A percentile compares a stretch with the other conserved stretches of the same genome.
phyloP scores from a whole-genome alignment of 1,140 invertebrate species.

The Contarinia nasturtii region DNA sequence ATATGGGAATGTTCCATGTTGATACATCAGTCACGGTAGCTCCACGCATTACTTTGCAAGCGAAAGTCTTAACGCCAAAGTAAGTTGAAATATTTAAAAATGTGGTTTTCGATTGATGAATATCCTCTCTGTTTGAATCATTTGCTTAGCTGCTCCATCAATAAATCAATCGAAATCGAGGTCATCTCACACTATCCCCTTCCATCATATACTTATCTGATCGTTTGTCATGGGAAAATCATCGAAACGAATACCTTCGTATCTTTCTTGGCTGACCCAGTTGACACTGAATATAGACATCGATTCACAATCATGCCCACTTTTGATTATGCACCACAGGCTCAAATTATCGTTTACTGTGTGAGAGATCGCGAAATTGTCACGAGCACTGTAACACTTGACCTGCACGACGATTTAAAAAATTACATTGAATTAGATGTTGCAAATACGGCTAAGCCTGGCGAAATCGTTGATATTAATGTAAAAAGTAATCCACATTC shows the following conservation, averaged over 20 bases:
- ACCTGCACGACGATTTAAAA: conserved; percentile 52
- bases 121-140: too few species aligned
- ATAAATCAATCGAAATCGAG: neutral
- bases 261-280: neutral
- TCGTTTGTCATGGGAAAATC: neutral
- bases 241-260: neutral
- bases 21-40: too few species aligned
- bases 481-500: conserved; percentile 66
- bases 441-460: conserved; percentile 27
- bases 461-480: conserved; percentile 45
- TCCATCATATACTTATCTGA: neutral
- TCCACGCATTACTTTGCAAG: too few species aligned
- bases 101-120: too few species aligned
- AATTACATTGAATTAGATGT: conserved; percentile 30
- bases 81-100: too few species aligned
- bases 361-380: conserved; percentile 53
- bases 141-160: neutral
- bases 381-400: conserved; percentile 56
- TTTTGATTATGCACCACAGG: conserved; percentile 61
- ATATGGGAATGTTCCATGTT: too few species aligned
- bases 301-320: conserved; percentile 41
- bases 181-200: neutral
- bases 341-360: conserved; percentile 58
- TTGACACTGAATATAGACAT: conserved; percentile 5
- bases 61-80: too few species aligned